Percentiles rank a stretch among this genome's conserved stretches.
Evolutionary conservation across 2,888 invertebrate species (phyloP).

Genomic region (Euzophera pinguis): DNA sequence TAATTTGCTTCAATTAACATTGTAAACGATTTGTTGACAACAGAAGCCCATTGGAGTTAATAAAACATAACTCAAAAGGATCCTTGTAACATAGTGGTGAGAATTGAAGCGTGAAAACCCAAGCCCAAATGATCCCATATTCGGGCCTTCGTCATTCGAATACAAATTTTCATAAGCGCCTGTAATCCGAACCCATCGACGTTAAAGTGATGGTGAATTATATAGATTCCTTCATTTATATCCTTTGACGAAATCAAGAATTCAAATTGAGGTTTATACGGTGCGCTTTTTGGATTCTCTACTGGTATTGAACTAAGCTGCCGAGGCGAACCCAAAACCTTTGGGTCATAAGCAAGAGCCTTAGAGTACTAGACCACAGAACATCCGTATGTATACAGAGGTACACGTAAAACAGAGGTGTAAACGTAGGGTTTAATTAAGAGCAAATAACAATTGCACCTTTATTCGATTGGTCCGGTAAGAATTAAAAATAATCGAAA

Average conservation of each 20-base stretch:
- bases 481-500: no score
- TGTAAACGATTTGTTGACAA: neutral
- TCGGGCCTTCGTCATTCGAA: slow-evolving; percentile 29
- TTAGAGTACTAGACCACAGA: no score
- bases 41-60: neutral
- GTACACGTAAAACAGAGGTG: no score
- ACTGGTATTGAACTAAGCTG: neutral
- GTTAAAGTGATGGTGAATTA: slow-evolving; percentile 44
- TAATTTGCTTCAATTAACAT: neutral
- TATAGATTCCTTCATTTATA: slow-evolving; percentile 43
- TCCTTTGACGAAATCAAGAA: slow-evolving; percentile 46
- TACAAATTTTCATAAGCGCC: slow-evolving; percentile 46
- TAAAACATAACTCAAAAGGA: neutral
- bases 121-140: slow-evolving; percentile 23
- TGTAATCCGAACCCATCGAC: slow-evolving; percentile 39
- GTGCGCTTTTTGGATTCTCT: neutral
- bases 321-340: no score
- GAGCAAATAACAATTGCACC: no score
- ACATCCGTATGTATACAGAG: no score
- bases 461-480: no score
- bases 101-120: slow-evolving; percentile 7
- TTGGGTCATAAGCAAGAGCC: no score
- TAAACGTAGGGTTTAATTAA: no score
- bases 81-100: slow-evolving; percentile 7
- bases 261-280: slow-evolving; percentile 29